Evolutionary conservation across 1,140 invertebrate genomes (phyloP), one percentile per base, ranked within the genome.

Genomic region (Diachasma alloeum): DNA sequence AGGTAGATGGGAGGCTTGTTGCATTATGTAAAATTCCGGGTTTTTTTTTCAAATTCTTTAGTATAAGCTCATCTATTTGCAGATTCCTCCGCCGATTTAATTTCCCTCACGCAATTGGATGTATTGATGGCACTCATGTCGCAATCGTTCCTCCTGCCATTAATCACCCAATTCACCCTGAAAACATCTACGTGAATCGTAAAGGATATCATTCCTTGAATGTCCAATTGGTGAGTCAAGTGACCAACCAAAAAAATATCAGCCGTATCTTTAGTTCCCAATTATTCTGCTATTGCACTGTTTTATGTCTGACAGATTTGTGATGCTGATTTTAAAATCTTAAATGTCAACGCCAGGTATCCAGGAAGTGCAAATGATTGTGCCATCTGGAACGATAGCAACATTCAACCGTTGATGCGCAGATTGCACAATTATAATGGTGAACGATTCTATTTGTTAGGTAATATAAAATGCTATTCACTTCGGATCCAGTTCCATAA

Each of bases 171-270:
- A 26, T 36, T 4, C 26, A 84, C 70, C 79, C 83, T 4, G 80
- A 84, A 74, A 76, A 83, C 76, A 71, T 84, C 37, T 87, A 82
- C 78, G 77, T 87, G 0, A 86, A 86, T 73, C 76, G 83, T 13
- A 86, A 86, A 80, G 74, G 74, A 46, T 86, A 84, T 69, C 82
- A 86, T 78, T 83, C 81, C 8, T 82, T 87, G 46, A 85, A 87
- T 76, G 79, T 81, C 1, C 83, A 85, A 79, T 36, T 75, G 83
- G 63, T 82, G 83, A 75, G 13, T 31, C 26, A 36, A 76, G 15
- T 46, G 19, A 46, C 67, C n/a, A 36, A 75, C 39, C 53, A 19
- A 56, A 15, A 72, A 26, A 37, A 26, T 8, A 42, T 42, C 42
- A 15, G 44, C 48, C 0, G 69, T 76, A 11, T n/a, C n/a, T n/a